Percentiles rank a stretch among this genome's conserved stretches.
Conservation (phyloP, 2,888 invertebrate genomes). For the Morpho deidamia region DNA sequence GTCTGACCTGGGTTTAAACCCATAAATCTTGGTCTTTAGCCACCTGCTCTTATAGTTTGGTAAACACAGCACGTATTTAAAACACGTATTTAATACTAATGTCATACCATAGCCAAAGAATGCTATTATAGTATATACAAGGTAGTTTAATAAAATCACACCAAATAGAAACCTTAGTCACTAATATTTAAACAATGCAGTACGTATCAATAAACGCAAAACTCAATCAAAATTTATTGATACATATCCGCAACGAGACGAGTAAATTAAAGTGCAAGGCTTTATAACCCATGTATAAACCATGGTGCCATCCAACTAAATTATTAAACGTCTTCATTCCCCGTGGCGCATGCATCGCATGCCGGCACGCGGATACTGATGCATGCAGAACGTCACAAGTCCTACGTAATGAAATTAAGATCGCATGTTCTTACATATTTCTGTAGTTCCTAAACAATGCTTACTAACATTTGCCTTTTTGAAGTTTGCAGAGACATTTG, state of each 20-base stretch:
- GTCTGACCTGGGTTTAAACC: too few relatives aligned
- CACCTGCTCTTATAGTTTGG: too few relatives aligned
- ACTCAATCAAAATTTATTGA: conserved; percentile 21
- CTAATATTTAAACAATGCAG: too few relatives aligned
- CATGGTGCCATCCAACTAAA: conserved; percentile 68
- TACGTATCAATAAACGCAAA: not conserved
- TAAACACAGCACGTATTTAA: too few relatives aligned
- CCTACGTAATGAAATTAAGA: conserved; percentile 28
- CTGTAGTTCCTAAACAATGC: conserved; percentile 22
- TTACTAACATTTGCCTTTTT: conserved; percentile 9
- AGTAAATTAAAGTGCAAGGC: conserved; percentile 34
- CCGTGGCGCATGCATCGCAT: conserved; percentile 69
- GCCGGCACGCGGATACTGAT: conserved; percentile 61
- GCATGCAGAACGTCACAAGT: conserved; percentile 42
- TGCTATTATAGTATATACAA: too few relatives aligned
- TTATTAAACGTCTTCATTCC: conserved; percentile 77
- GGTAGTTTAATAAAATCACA: too few relatives aligned
- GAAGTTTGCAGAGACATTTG: too few relatives aligned
- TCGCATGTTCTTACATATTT: conserved; percentile 26
- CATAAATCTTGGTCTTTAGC: too few relatives aligned
- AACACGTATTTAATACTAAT: too few relatives aligned
- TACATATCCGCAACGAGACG: conserved; percentile 18
- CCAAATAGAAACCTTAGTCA: too few relatives aligned
- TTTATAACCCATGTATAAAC: conserved; percentile 52
- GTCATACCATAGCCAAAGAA: too few relatives aligned